Evolutionary conservation across 1,140 invertebrate species (phyloP).

Genomic region (Eufriesea mexicana): DNA sequence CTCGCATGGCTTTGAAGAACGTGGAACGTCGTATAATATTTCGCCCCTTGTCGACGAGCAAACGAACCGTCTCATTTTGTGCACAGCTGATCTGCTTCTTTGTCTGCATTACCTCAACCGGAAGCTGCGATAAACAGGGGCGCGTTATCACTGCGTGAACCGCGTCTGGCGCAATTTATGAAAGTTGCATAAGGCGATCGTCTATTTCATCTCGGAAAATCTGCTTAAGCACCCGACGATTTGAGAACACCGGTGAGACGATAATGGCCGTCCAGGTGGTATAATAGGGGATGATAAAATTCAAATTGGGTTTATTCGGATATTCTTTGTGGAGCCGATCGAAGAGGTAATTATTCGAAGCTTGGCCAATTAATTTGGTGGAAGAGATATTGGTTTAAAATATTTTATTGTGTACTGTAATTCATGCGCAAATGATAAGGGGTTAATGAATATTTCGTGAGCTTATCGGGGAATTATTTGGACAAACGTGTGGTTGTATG

Average conservation of each 20-base stretch:
- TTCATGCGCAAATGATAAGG: too few relatives aligned
- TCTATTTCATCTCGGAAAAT: conserved; percentile 21
- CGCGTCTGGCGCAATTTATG: conserved; percentile 34
- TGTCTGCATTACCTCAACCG: not conserved
- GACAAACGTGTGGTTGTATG: too few relatives aligned
- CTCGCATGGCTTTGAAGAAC: too few relatives aligned
- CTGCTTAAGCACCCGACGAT: not conserved
- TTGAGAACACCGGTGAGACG: not conserved
- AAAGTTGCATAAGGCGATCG: conserved; percentile 41
- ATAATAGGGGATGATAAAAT: not conserved
- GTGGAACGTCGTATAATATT: too few relatives aligned
- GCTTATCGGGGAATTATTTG: too few relatives aligned
- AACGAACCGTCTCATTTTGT: not conserved
- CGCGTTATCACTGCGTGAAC: conserved; percentile 12
- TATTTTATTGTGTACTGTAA: not conserved
- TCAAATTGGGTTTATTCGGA: not conserved
- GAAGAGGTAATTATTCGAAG: not conserved
- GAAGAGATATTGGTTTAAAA: not conserved
- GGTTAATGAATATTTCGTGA: too few relatives aligned
- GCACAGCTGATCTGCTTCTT: conserved; percentile 2
- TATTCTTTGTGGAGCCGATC: not conserved
- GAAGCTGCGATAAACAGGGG: not conserved
- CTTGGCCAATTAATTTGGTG: not conserved
- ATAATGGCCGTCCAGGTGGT: not conserved
- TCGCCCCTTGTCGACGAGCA: not conserved